Percentiles rank a stretch among this genome's conserved stretches.
These are phyloP conservation scores for Melipona beecheii DNA, from an alignment of 2,888 invertebrate species.

Conservation along the genomic window DNA sequence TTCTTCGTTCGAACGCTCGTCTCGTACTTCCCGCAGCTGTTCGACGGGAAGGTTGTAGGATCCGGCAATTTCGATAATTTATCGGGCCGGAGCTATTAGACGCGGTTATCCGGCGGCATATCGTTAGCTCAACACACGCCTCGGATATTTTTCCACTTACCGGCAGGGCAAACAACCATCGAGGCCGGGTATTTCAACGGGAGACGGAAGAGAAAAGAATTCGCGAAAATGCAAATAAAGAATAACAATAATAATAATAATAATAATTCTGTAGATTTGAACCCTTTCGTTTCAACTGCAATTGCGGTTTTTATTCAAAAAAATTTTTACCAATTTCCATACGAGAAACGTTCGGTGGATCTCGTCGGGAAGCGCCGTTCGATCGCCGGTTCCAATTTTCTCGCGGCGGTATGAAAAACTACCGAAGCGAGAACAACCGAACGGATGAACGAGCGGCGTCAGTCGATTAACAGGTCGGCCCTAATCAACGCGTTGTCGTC, in stretches of 20 bases:
- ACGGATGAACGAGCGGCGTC: not conserved
- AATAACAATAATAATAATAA: too few species aligned
- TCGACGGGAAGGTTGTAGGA: slow-evolving; percentile 2
- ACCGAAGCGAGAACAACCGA: slow-evolving; percentile 36
- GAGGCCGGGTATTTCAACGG: too few species aligned
- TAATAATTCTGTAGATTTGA: too few species aligned
- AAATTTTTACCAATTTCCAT: too few species aligned
- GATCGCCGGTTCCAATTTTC: slow-evolving; percentile 19
- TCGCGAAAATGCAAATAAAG: too few species aligned
- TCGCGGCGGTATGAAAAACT: slow-evolving; percentile 22
- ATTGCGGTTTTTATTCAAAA: too few species aligned
- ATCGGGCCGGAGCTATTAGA: slow-evolving; percentile 9
- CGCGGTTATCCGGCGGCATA: not conserved
- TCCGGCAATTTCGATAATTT: slow-evolving; percentile 34
- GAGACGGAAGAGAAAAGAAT: too few species aligned
- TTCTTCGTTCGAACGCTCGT: not conserved
- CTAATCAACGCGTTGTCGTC: slow-evolving; percentile 64
- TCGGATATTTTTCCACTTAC: not conserved
- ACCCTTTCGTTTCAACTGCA: too few species aligned
- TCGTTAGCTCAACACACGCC: not conserved
- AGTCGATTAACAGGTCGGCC: slow-evolving; percentile 42
- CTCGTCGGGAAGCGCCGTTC: not conserved
- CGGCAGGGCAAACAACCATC: too few species aligned
- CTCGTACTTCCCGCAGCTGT: slow-evolving; percentile 1
- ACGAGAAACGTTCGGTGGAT: not conserved